Evolutionary conservation across 2,888 invertebrate genomes (phyloP), one percentile per base, ranked within the genome.

Genomic region (Ophion obscuratus): DNA sequence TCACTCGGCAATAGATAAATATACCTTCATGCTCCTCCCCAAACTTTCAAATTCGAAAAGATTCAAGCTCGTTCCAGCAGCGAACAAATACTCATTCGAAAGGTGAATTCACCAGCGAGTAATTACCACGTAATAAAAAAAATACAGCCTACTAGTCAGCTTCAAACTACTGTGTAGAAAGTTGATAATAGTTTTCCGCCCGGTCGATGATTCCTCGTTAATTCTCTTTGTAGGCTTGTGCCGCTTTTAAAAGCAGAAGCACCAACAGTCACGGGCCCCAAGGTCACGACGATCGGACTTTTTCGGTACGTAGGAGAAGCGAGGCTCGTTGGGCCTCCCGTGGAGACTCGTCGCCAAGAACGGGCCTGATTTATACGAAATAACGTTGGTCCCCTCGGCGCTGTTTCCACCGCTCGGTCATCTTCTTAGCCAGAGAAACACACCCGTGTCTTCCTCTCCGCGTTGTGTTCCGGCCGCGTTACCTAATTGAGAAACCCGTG

Each of bases 311-410:
- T 59, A 78, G 62, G 76, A 78, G 73, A 53, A 76, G 64, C 74
- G 80, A 84, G 80, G 84, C 86, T 84, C 87, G 86, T 81, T 87
- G 87, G 89, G 86, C 88, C 89, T 88, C 90, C 89, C 86, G 90
- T 81, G 81, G 89, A 87, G 88, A 87, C 87, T 88, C 89, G 83
- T 81, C 84, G 84, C 68, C 74, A 88, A 87, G 88, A 88, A 87
- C 90, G 90, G 88, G 88, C 57, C 91, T 93, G 92, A 93, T 93
- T 92, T 93, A 93, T 93, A 91, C 88, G 91, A 92, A 92, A 93
- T 92, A 89, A 91, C 91, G 92, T 92, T 91, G 90, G 81, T 86
- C 78, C 86, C 83, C 86, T 86, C 81, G 83, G 77, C 86, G 78
- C 86, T 74, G 81, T 81, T 81, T 86, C 86, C 86, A 86, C 76